Evolutionary conservation across 2,888 invertebrate genomes (phyloP), one percentile per base, ranked within the genome.

Genomic region (Acleris holmiana): DNA sequence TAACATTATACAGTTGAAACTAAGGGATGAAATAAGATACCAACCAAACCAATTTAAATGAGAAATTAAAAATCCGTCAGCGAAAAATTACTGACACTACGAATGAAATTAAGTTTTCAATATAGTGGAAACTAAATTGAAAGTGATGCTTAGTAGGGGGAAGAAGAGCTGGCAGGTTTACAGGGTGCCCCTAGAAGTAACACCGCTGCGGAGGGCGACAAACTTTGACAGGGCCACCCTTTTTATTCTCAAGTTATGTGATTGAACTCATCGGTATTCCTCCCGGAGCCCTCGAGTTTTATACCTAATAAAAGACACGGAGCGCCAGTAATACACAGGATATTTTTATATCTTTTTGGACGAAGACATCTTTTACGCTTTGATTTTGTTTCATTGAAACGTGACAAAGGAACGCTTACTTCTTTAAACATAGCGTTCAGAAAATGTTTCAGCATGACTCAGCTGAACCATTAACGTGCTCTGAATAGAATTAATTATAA

Each of bases 231-330:
- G 75, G 76, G 74, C 71, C 73, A 76, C 79, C 79, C 76, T 80
- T 83, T 82, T 79, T 79, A 76, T 74, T 72, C 74, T 68, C 72
- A 68, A 81, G 79, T 79, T 82, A 81, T 84, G 82, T 82, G 82
- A 84, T 84, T 82, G 80, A 76, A 73, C 76, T 82, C 80, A 83
- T 84, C 75, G 75, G 77, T 83, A 84, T 84, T 84, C 84, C 73
- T 67, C 66, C 70, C 75, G 40, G 69, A 64, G 69, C 67, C 75
- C 69, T 72, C 74, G 79, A 82, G 78, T 82, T 83, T 80, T 77
- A 79, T 78, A 80, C 77, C 77, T 80, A 77, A 83, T 83, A 82
- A 83, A 82, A 76, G 75, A 78, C 73, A 78, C 75, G 76, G 71
- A 73, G 73, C 69, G 75, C 73, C 73, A 78, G 76, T 77, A 77